Conservation (phyloP, 2,888 invertebrate genomes). For the Dusona sp. region DNA sequence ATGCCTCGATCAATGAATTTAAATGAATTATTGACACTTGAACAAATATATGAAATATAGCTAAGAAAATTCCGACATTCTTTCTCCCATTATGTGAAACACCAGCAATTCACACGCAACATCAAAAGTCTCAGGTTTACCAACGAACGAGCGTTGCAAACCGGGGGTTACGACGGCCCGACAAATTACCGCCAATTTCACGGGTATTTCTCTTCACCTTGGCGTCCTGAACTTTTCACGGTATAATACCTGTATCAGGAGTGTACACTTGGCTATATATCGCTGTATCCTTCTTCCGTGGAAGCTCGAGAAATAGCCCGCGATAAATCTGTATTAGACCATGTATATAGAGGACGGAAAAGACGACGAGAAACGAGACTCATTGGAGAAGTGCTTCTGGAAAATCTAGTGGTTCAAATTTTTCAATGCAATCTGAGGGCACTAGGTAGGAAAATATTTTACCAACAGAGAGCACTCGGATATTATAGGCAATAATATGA, state of each 20-base stretch:
- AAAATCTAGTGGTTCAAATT: constrained; percentile 56
- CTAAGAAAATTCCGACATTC: neutral
- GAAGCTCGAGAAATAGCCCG: constrained; percentile 74
- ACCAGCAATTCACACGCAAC: constrained; percentile 51
- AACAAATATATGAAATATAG: neutral
- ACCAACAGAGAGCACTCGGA: neutral
- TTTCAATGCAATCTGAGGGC: constrained; percentile 42
- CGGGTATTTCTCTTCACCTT: constrained; percentile 76
- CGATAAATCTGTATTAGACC: constrained; percentile 83
- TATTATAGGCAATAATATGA: constrained; percentile 5
- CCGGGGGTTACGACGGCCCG: constrained; percentile 57
- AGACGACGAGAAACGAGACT: constrained; percentile 53
- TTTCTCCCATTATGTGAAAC: constrained; percentile 20
- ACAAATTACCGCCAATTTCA: constrained; percentile 83
- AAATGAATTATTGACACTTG: neutral
- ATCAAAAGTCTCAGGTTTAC: constrained; percentile 69
- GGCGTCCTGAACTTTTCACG: constrained; percentile 38
- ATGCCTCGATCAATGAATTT: neutral
- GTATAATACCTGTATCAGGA: constrained; percentile 77
- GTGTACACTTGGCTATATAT: constrained; percentile 46
- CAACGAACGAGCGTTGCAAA: constrained; percentile 33
- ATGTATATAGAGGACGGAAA: constrained; percentile 43
- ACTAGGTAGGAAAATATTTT: neutral
- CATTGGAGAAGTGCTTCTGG: constrained; percentile 67
- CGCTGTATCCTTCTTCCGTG: constrained; percentile 62